Conservation (phyloP, 1,140 invertebrate species). For the Physella acuta region DNA sequence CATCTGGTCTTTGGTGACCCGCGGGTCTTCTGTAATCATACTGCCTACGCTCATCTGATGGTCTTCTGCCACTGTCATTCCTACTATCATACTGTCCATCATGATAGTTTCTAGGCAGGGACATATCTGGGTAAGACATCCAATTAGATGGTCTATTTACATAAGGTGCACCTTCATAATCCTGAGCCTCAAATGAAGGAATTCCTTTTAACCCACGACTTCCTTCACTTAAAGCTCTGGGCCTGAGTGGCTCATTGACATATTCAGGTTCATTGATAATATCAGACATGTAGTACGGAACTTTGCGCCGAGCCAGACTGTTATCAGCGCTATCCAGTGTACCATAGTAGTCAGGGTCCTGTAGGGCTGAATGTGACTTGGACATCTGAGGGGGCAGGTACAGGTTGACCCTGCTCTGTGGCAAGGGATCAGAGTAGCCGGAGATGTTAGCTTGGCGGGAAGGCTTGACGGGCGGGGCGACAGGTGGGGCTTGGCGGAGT, state of each 20-base stretch:
- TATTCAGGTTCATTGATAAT: background rate
- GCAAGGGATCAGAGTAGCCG: conserved; percentile 16
- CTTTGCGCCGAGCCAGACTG: background rate
- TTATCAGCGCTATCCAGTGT: background rate
- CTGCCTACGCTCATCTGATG: background rate
- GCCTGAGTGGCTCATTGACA: conserved; percentile 23
- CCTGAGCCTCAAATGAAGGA: too few species aligned
- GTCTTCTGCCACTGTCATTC: background rate
- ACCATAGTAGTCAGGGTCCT: background rate
- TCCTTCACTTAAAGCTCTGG: conserved; percentile 24
- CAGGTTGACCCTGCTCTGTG: background rate
- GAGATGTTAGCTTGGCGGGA: conserved; percentile 8
- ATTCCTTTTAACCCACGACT: background rate
- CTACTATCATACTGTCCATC: too few species aligned
- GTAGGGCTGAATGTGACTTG: background rate
- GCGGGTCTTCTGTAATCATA: background rate
- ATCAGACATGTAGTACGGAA: background rate
- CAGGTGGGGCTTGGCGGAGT: conserved; percentile 52
- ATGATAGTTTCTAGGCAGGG: background rate
- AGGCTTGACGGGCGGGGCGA: background rate
- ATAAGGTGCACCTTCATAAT: background rate
- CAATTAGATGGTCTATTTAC: background rate
- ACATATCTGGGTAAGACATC: conserved; percentile 11
- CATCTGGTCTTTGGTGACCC: background rate
- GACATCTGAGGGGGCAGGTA: background rate